These are phyloP conservation scores for Epinotia demarniana DNA, from an alignment of 2,888 invertebrate genomes.

Conservation along the genomic window DNA sequence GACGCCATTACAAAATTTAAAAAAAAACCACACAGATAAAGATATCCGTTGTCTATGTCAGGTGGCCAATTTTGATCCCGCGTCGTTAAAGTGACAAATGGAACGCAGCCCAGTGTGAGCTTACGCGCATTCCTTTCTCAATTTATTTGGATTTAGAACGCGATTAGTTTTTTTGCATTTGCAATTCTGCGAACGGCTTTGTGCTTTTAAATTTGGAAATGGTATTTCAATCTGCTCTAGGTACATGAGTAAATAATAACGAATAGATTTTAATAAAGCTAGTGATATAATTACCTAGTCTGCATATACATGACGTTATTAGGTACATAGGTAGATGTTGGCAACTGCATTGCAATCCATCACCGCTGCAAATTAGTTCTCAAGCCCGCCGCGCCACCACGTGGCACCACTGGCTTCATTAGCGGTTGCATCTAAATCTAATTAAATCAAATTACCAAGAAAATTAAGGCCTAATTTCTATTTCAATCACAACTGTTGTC, in stretches of 20 bases:
- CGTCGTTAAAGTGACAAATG: conserved; percentile 81
- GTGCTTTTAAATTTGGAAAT: background rate
- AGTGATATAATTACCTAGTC: conserved; percentile 55
- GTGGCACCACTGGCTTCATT: conserved; percentile 80
- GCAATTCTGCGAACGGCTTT: conserved; percentile 21
- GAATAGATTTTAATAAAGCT: conserved; percentile 2
- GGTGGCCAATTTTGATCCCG: conserved; percentile 71
- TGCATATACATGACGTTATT: conserved; percentile 48
- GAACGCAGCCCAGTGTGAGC: conserved; percentile 55
- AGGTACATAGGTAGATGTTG: conserved; percentile 49
- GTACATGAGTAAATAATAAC: conserved; percentile 20
- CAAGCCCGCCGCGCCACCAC: conserved; percentile 70
- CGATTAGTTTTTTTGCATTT: conserved; percentile 57
- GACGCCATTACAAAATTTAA: conserved; percentile 61
- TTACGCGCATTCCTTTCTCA: conserved; percentile 56
- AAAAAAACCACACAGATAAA: conserved; percentile 43
- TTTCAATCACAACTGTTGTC: conserved; percentile 62
- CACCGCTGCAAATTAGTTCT: conserved; percentile 77
- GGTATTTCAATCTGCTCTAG: conserved; percentile 50
- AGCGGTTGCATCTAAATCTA: conserved; percentile 61
- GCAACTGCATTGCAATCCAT: conserved; percentile 70
- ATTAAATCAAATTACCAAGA: conserved; percentile 41
- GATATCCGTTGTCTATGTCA: conserved; percentile 44
- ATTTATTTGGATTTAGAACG: conserved; percentile 59
- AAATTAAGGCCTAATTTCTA: conserved; percentile 49